phyloP scores from a whole-genome alignment of 2,113 vertebrate genomes.

The Natator depressus region DNA sequence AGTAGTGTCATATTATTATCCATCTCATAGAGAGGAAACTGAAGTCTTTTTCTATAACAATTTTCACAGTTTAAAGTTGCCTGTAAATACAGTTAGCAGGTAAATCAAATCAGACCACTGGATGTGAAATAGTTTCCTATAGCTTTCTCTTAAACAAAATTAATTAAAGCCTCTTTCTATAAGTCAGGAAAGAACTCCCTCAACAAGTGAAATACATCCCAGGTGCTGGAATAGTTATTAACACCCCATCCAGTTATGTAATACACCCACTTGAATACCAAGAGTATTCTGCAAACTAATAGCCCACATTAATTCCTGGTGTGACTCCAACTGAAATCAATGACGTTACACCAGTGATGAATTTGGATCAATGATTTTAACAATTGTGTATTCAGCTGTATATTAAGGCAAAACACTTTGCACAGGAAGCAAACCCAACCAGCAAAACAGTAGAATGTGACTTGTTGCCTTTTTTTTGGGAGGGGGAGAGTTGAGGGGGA shows the following conservation, averaged over 20 bases:
- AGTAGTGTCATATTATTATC: fast-evolving
- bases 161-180: neutral
- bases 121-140: neutral
- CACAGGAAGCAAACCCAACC: neutral
- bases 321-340: neutral
- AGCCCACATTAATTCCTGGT: slow-evolving; percentile 2
- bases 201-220: neutral
- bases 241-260: neutral
- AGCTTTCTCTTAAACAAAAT: neutral
- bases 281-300: slow-evolving; percentile 23
- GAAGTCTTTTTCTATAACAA: neutral
- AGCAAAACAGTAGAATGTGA: neutral
- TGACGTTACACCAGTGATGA: neutral
- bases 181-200: neutral
- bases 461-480: neutral
- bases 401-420: neutral
- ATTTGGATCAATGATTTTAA: neutral
- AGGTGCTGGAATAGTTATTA: neutral
- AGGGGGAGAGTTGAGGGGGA: neutral
- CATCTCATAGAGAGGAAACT: fast-evolving
- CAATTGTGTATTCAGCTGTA: neutral
- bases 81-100: neutral
- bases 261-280: neutral
- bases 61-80: neutral
- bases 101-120: neutral